Evolutionary conservation across 2,113 vertebrate genomes (phyloP).

Genomic region (Grantiella picta): DNA sequence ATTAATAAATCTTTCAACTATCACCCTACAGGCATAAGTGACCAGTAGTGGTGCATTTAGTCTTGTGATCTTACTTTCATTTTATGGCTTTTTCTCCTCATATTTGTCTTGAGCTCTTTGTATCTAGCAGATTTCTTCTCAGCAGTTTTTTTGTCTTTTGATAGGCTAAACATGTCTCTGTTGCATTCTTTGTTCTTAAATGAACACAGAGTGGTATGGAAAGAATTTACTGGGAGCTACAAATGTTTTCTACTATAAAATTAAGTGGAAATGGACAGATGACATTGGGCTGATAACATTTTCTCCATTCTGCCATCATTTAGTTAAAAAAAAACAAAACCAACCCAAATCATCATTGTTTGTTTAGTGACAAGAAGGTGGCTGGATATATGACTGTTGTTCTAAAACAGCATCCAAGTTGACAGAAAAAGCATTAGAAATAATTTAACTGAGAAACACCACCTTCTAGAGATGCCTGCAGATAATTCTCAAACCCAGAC

Average conservation of each 20-base stretch:
- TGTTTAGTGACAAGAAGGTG: background rate
- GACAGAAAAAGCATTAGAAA: background rate
- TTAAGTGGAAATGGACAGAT: background rate
- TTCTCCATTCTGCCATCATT: background rate
- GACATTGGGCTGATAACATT: background rate
- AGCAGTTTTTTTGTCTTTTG: background rate
- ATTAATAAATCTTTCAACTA: background rate
- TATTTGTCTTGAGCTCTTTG: background rate
- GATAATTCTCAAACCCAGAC: background rate
- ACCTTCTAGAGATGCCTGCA: background rate
- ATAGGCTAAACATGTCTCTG: background rate
- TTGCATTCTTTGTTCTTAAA: background rate
- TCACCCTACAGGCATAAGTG: background rate
- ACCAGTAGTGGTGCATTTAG: background rate
- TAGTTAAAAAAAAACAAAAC: background rate
- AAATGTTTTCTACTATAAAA: background rate
- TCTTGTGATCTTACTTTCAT: background rate
- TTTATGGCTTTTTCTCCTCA: background rate
- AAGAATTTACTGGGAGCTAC: background rate
- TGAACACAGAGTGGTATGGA: background rate
- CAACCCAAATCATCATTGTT: background rate
- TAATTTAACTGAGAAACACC: background rate
- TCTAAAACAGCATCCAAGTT: background rate
- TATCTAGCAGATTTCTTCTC: background rate
- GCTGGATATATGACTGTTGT: background rate